phyloP scores from a whole-genome alignment of 2,888 invertebrate species.

The Scaptomyza reducta region DNA sequence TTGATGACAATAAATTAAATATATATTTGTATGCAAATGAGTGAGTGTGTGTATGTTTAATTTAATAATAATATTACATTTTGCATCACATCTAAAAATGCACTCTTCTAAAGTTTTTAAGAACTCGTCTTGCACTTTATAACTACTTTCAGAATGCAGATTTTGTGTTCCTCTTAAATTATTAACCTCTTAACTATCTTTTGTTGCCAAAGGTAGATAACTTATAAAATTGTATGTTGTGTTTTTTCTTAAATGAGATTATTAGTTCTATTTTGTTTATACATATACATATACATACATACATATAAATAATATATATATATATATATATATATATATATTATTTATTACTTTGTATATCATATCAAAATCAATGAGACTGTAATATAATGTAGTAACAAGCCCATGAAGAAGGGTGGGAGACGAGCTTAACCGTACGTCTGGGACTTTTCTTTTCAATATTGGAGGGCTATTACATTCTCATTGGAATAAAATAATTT shows the following conservation, averaged over 20 bases:
- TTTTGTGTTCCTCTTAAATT: too few species aligned
- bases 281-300: too few species aligned
- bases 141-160: not conserved
- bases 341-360: too few species aligned
- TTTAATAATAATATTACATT: not conserved
- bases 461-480: too few species aligned
- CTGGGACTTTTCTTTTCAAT: too few species aligned
- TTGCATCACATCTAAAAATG: not conserved
- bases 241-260: not conserved
- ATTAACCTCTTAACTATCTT: not conserved
- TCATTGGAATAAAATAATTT: too few species aligned
- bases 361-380: too few species aligned
- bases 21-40: not conserved
- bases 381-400: too few species aligned
- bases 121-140: not conserved
- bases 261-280: not conserved
- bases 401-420: too few species aligned
- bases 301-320: too few species aligned
- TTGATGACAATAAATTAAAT: constrained; percentile 35
- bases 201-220: not conserved
- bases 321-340: too few species aligned
- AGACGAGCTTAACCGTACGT: too few species aligned
- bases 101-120: not conserved
- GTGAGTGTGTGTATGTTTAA: not conserved
- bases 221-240: not conserved